phyloP scores from a whole-genome alignment of 2,113 vertebrate genomes.

The Seriola rivoliana region DNA sequence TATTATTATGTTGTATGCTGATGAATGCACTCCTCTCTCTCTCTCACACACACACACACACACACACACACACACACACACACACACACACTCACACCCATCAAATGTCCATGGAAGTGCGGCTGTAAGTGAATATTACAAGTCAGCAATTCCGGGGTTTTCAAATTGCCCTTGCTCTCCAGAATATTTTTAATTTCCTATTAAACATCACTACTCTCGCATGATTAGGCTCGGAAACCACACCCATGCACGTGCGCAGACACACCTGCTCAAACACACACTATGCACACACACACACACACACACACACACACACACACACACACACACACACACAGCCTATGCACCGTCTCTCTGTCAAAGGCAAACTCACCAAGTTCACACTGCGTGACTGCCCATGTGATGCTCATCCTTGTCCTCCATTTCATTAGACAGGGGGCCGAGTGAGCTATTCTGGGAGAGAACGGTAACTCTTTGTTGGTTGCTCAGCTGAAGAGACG shows the following conservation, averaged over 20 bases:
- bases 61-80: not conserved
- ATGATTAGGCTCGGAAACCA: constrained; percentile 44
- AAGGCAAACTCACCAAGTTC: constrained; percentile 65
- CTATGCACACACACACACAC: constrained; percentile 4
- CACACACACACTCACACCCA: constrained; percentile 1
- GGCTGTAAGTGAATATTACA: constrained; percentile 50
- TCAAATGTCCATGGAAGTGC: constrained; percentile 28
- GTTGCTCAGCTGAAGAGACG: constrained; percentile 64
- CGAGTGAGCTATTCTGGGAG: constrained; percentile 76
- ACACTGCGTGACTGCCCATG: constrained; percentile 63
- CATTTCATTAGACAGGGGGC: constrained; percentile 64
- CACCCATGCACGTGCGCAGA: constrained; percentile 7
- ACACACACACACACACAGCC: not conserved
- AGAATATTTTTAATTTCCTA: constrained; percentile 69
- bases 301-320: not conserved
- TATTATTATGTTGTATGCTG: constrained; percentile 11
- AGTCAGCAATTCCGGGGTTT: constrained; percentile 70
- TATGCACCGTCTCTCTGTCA: constrained; percentile 8
- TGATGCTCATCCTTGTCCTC: constrained; percentile 71
- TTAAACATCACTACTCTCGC: constrained; percentile 62
- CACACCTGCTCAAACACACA: not conserved
- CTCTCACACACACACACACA: too few species aligned
- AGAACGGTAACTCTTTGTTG: constrained; percentile 69
- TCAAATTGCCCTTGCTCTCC: constrained; percentile 64
- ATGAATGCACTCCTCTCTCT: constrained; percentile 13